phyloP scores from a whole-genome alignment of 2,797 vertebrate species.

The Chloroceryle amazona region DNA sequence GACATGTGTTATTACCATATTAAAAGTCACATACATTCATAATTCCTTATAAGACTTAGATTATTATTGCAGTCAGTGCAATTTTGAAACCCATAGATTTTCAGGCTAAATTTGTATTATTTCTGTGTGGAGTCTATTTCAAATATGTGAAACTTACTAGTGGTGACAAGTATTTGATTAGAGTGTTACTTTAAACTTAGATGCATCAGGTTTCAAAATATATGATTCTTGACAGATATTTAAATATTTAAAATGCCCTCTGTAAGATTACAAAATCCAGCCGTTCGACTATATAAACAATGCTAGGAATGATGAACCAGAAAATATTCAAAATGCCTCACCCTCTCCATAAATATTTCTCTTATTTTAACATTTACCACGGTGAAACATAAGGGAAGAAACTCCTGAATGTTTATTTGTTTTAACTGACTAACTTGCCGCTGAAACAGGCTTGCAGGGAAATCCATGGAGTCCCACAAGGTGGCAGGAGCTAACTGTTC shows the following conservation, averaged over 20 bases:
- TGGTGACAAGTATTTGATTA: constrained; percentile 41
- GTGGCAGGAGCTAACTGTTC: constrained; percentile 67
- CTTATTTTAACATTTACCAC: neutral
- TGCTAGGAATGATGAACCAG: constrained; percentile 8
- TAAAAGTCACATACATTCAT: neutral
- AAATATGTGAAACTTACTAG: neutral
- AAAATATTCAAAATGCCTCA: neutral
- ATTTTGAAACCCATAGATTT: too few relatives aligned
- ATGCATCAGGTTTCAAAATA: neutral
- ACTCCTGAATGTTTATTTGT: neutral
- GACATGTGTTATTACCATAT: neutral
- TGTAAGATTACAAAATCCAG: neutral
- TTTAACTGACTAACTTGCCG: neutral
- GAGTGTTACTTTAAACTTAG: constrained; percentile 43
- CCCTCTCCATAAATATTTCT: constrained; percentile 6
- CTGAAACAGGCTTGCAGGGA: neutral
- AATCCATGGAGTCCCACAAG: constrained; percentile 42
- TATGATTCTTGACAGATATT: constrained; percentile 34
- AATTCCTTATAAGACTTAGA: neutral
- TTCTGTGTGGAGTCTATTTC: neutral
- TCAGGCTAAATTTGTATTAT: neutral
- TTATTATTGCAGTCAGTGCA: neutral
- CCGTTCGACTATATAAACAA: neutral
- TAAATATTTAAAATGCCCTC: constrained; percentile 42
- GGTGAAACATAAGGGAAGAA: neutral